Evolutionary conservation across 2,888 invertebrate species (phyloP).

Genomic region (Pharmacophagus antenor): DNA sequence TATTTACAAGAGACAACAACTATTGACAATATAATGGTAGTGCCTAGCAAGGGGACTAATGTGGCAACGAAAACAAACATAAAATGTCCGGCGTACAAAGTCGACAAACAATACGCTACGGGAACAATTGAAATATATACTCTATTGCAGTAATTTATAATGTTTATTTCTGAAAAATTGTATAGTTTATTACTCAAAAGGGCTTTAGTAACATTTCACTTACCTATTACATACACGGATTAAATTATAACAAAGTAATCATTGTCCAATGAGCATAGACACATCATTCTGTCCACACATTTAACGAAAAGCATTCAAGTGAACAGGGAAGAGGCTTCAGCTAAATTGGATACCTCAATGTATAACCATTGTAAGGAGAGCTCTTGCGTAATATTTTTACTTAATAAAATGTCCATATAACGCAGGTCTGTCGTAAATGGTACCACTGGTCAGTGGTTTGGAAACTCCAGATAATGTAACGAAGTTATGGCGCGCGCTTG

Average conservation of each 20-base stretch:
- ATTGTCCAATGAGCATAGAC: constrained; percentile 8
- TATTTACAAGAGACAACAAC: no score
- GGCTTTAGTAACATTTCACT: no score
- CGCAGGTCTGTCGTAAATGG: constrained; percentile 47
- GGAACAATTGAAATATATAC: no score
- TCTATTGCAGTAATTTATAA: no score
- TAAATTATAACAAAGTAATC: not conserved
- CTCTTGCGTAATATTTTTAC: not conserved
- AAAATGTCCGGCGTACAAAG: no score
- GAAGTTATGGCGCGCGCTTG: constrained; percentile 59
- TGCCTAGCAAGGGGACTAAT: no score
- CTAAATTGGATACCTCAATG: constrained; percentile 31
- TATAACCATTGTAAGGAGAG: constrained; percentile 32
- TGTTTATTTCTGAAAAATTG: no score
- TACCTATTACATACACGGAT: not conserved
- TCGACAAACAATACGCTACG: no score
- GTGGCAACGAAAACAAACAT: no score
- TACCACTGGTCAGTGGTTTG: constrained; percentile 53
- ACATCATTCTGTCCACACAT: not conserved
- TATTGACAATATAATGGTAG: no score
- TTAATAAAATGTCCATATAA: not conserved
- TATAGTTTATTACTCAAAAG: no score
- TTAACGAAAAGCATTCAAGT: constrained; percentile 9
- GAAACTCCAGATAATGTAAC: constrained; percentile 67
- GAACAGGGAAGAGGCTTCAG: constrained; percentile 13